Conservation (phyloP, 2,113 vertebrate species). For the Spheniscus mendiculus region DNA sequence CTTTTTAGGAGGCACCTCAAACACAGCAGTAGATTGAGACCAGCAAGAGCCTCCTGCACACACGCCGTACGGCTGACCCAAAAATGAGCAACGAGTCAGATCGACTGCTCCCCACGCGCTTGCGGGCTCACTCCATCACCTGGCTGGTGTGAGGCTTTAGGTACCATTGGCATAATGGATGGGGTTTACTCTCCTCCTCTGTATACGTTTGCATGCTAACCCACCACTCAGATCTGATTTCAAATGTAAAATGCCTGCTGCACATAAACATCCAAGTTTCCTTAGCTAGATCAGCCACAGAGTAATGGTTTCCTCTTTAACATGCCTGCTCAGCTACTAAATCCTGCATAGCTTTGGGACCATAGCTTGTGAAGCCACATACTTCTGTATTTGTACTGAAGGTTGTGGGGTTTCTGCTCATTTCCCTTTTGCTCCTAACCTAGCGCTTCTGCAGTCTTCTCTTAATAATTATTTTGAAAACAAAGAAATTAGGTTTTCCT, state of each 20-base stretch:
- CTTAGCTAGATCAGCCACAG: background rate
- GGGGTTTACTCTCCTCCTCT: background rate
- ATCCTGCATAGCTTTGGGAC: background rate
- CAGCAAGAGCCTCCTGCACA: background rate
- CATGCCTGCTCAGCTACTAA: background rate
- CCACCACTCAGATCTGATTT: background rate
- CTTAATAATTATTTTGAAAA: background rate
- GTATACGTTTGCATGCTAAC: rapidly evolving
- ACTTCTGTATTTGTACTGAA: background rate
- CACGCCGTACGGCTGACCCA: rapidly evolving
- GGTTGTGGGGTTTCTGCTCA: background rate
- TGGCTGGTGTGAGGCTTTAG: rapidly evolving
- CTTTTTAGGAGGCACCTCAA: background rate
- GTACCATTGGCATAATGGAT: background rate
- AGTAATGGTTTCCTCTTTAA: background rate
- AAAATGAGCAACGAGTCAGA: rapidly evolving
- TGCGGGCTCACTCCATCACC: background rate
- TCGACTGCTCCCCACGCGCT: rapidly evolving
- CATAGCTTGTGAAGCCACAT: rapidly evolving
- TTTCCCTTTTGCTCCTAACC: background rate
- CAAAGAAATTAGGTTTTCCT: background rate
- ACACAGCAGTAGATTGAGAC: background rate
- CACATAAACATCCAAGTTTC: background rate
- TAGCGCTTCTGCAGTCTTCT: background rate
- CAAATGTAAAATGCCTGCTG: background rate